These are phyloP conservation scores for Rhaphigaster nebulosa DNA, from an alignment of 2,888 invertebrate genomes.

Conservation along the genomic window DNA sequence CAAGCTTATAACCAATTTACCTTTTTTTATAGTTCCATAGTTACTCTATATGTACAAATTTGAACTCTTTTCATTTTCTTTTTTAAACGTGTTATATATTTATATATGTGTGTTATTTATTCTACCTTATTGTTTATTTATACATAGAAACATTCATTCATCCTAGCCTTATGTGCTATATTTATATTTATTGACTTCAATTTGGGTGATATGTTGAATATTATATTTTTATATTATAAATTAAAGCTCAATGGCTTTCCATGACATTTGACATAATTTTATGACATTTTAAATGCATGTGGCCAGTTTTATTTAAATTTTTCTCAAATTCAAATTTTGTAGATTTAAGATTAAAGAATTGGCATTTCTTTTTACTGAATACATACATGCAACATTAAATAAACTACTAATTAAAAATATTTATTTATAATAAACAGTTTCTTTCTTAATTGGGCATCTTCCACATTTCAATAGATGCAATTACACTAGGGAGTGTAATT, in stretches of 20 bases:
- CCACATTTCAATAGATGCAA: neutral
- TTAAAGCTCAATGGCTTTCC: conserved; percentile 6
- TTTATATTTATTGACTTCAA: conserved; percentile 43
- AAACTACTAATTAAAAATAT: neutral
- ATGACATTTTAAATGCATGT: neutral
- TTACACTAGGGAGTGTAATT: neutral
- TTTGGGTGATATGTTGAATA: conserved; percentile 46
- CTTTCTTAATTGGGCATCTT: neutral
- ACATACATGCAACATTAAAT: neutral
- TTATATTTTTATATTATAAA: conserved; percentile 43
- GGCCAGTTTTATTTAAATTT: neutral
- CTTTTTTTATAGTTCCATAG: conserved; percentile 51
- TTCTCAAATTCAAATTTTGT: neutral
- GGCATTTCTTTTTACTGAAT: neutral
- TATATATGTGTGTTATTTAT: conserved; percentile 38
- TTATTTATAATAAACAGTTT: neutral
- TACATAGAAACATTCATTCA: conserved; percentile 25
- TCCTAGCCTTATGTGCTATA: conserved; percentile 41
- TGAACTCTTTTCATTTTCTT: neutral
- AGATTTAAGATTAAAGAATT: neutral
- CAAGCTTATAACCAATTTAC: conserved; percentile 76
- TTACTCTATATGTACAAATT: conserved; percentile 59
- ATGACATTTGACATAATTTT: conserved; percentile 45
- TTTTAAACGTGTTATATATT: conserved; percentile 40
- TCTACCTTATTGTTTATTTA: conserved; percentile 39